phyloP scores from a whole-genome alignment of 1,140 invertebrate species.

The Heliconius melpomene region DNA sequence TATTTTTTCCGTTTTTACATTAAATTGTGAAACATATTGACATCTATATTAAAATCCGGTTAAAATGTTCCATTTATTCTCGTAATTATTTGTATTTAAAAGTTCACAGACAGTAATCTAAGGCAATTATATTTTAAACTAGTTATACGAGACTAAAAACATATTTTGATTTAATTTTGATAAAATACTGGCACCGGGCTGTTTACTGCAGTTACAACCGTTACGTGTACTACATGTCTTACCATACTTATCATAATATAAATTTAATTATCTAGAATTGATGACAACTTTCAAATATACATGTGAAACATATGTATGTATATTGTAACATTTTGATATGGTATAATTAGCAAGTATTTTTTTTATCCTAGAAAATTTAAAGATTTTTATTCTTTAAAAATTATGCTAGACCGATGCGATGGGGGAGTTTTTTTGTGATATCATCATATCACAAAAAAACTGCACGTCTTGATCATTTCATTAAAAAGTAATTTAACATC shows the following conservation, averaged over 20 bases:
- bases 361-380: no score
- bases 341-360: no score
- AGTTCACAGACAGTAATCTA: not conserved
- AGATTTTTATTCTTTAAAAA: no score
- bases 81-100: not conserved
- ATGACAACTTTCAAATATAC: constrained; percentile 1
- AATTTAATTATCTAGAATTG: constrained; percentile 4
- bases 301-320: not conserved
- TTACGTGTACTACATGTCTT: constrained; percentile 2
- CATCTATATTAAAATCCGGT: not conserved
- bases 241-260: not conserved
- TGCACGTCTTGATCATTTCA: no score
- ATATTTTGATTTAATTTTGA: not conserved
- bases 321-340: not conserved
- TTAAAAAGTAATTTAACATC: no score
- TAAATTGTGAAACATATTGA: not conserved
- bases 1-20: not conserved
- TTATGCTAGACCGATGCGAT: no score
- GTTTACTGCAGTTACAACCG: constrained; percentile 3
- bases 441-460: no score
- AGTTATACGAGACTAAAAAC: not conserved
- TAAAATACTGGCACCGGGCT: not conserved
- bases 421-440: no score
- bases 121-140: constrained; percentile 13
- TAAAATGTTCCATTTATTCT: not conserved